Evolutionary conservation across 2,888 invertebrate genomes (phyloP).

Genomic region (Polia nebulosa): DNA sequence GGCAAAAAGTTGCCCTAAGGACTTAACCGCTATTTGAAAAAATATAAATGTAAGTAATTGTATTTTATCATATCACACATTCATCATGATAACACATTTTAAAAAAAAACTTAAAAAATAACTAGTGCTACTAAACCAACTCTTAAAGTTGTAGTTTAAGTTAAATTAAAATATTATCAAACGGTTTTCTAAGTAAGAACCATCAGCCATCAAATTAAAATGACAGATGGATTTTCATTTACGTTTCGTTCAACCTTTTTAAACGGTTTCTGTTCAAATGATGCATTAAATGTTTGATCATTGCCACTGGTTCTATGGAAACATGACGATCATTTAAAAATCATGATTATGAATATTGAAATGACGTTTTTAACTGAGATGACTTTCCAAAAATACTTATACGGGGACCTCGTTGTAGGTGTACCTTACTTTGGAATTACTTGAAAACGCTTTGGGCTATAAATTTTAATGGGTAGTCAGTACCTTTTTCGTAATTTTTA

Average conservation of each 20-base stretch:
- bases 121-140: not conserved
- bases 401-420: not conserved
- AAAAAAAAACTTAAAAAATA: not conserved
- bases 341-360: conserved; percentile 42
- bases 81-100: not conserved
- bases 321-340: conserved; percentile 37
- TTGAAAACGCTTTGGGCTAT: not conserved
- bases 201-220: conserved; percentile 23
- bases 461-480: not conserved
- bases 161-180: not conserved
- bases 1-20: too few species aligned
- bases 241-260: conserved; percentile 10
- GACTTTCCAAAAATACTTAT: conserved; percentile 39
- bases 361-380: conserved; percentile 38
- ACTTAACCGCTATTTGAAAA: too few species aligned
- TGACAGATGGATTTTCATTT: conserved; percentile 17
- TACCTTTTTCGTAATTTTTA: not conserved
- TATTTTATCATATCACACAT: too few species aligned
- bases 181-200: not conserved
- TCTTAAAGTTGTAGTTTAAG: not conserved
- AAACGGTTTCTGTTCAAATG: conserved; percentile 26
- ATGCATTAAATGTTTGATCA: conserved; percentile 28
- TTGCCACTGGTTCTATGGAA: conserved; percentile 29
- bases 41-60: too few species aligned
- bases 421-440: conserved; percentile 18